phyloP scores from a whole-genome alignment of 2,113 vertebrate genomes.

The Smithornis capensis region DNA sequence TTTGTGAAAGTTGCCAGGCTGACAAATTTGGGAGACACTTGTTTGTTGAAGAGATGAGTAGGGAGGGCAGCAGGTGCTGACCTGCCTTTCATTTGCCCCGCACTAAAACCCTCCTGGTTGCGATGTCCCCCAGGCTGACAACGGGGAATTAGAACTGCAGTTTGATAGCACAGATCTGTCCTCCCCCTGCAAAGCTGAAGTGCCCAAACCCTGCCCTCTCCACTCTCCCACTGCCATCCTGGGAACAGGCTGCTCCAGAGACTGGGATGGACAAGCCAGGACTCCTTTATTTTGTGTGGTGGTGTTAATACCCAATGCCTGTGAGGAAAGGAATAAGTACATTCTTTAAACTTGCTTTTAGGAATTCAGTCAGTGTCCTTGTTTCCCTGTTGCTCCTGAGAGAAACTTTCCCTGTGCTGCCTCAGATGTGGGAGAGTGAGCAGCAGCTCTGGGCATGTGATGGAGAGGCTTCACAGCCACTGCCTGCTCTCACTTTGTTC shows the following conservation, averaged over 20 bases:
- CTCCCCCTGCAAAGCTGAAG: background rate
- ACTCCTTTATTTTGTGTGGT: background rate
- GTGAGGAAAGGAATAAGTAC: background rate
- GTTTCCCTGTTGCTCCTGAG: background rate
- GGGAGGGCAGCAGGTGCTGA: background rate
- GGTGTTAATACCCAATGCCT: background rate
- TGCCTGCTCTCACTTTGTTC: background rate
- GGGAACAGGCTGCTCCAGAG: background rate
- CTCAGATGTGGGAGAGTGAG: rapidly evolving
- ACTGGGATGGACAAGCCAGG: rapidly evolving
- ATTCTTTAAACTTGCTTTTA: background rate
- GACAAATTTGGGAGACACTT: background rate
- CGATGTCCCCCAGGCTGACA: background rate
- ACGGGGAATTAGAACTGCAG: background rate
- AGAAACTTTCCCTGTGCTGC: background rate
- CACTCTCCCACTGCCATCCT: rapidly evolving
- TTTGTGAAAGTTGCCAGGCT: background rate
- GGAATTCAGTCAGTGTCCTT: background rate
- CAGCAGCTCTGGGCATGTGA: background rate
- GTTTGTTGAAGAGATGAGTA: rapidly evolving
- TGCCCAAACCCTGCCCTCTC: background rate
- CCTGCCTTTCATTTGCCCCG: background rate
- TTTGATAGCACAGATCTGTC: background rate
- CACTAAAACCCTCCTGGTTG: background rate
- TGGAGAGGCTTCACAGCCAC: rapidly evolving